Conservation (phyloP, 2,888 invertebrate species). For the Dexiosoma caninum region DNA sequence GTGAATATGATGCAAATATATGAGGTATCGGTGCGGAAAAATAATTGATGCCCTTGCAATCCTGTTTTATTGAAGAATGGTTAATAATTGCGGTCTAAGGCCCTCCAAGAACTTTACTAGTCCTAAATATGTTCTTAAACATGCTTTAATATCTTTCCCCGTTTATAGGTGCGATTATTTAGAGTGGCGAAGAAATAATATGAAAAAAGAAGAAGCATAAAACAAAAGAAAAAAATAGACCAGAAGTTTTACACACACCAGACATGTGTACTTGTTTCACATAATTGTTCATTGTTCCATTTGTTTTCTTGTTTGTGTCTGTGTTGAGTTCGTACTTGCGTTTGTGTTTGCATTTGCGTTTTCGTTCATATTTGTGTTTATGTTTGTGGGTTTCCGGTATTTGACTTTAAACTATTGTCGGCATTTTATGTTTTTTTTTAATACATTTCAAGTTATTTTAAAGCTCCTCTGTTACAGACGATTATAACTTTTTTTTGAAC, state of each 20-base stretch:
- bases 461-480: conserved; percentile 40
- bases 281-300: conserved; percentile 51
- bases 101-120: neutral
- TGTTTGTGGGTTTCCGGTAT: conserved; percentile 56
- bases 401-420: conserved; percentile 57
- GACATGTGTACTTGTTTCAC: conserved; percentile 44
- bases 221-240: neutral
- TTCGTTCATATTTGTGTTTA: conserved; percentile 25
- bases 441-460: conserved; percentile 37
- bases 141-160: neutral
- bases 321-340: neutral
- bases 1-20: too few relatives aligned
- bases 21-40: too few relatives aligned
- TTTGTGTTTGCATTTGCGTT: neutral
- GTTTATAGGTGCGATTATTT: neutral
- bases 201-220: neutral
- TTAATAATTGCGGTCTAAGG: too few relatives aligned
- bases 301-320: conserved; percentile 31
- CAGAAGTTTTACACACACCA: conserved; percentile 26
- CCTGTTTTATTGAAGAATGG: too few relatives aligned
- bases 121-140: neutral
- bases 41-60: too few relatives aligned
- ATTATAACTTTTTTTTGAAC: conserved; percentile 24
- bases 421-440: conserved; percentile 39
- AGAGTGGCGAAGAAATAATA: conserved; percentile 25